phyloP scores from a whole-genome alignment of 1,140 invertebrate species.

The Halictus rubicundus region DNA sequence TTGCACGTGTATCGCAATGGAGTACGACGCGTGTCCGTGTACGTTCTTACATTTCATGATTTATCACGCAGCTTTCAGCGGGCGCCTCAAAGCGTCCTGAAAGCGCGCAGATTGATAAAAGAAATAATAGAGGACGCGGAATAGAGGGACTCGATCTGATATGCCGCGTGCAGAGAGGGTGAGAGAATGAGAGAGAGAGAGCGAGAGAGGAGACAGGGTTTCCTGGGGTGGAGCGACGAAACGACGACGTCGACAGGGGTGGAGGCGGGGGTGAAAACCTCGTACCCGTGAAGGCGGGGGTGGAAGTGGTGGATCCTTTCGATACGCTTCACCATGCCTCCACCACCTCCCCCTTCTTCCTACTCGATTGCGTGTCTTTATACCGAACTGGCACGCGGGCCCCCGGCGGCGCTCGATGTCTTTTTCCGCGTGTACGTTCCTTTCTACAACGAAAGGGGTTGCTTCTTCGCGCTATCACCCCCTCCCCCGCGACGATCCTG shows the following conservation, averaged over 20 bases:
- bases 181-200: constrained; percentile 21
- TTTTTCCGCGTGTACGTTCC: constrained; percentile 2
- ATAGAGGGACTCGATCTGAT: constrained; percentile 78
- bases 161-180: constrained; percentile 53
- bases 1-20: constrained; percentile 1
- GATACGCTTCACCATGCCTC: constrained; percentile 51
- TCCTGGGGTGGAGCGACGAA: constrained; percentile 41
- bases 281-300: constrained; percentile 50
- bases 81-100: constrained; percentile 67
- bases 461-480: no score
- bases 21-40: constrained; percentile 44
- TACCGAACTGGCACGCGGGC: constrained; percentile 52
- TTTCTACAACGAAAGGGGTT: no score
- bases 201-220: constrained; percentile 43
- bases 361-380: constrained; percentile 51
- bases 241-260: constrained; percentile 53
- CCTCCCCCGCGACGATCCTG: no score
- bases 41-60: constrained; percentile 81
- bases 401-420: not conserved
- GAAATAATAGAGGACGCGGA: constrained; percentile 80
- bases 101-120: constrained; percentile 79
- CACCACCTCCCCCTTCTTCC: constrained; percentile 37
- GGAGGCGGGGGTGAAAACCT: constrained; percentile 30
- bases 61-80: constrained; percentile 81
- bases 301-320: constrained; percentile 57